Evolutionary conservation across 2,888 invertebrate species (phyloP).

Genomic region (Lepidocyrtoides sp.): DNA sequence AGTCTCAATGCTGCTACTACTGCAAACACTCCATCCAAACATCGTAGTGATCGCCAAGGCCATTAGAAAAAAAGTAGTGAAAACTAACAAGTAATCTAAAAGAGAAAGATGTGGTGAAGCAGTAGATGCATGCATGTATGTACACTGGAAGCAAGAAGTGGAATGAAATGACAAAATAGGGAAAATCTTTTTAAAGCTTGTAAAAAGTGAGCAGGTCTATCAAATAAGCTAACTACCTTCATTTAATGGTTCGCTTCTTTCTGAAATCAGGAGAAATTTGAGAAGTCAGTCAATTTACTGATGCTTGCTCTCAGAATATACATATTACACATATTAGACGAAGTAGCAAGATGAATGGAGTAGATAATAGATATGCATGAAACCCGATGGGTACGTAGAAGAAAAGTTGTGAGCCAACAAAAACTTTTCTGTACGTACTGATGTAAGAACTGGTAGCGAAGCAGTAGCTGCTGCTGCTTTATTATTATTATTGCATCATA

Average conservation of each 20-base stretch:
- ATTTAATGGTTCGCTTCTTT: conserved; percentile 76
- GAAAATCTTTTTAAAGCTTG: conserved; percentile 55
- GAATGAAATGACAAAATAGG: conserved; percentile 18
- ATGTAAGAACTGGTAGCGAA: not conserved
- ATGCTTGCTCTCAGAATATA: not conserved
- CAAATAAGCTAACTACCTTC: conserved; percentile 77
- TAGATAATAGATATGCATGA: conserved; percentile 30
- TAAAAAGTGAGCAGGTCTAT: conserved; percentile 67
- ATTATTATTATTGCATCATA: not conserved
- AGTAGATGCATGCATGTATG: not conserved
- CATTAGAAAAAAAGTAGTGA: conserved; percentile 61
- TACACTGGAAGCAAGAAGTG: not conserved
- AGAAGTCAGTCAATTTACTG: conserved; percentile 52
- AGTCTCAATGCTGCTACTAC: not conserved
- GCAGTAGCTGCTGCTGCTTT: not conserved
- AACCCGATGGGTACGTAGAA: conserved; percentile 43
- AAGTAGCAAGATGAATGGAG: not conserved
- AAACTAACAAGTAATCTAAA: conserved; percentile 36
- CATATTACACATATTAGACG: not conserved
- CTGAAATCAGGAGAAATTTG: conserved; percentile 53
- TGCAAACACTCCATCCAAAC: not conserved
- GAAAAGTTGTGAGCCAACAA: conserved; percentile 55
- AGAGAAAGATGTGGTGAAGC: not conserved
- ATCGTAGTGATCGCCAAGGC: conserved; percentile 13
- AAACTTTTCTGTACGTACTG: conserved; percentile 20